phyloP scores from a whole-genome alignment of 1,140 invertebrate species.

The Zophobas atratus region DNA sequence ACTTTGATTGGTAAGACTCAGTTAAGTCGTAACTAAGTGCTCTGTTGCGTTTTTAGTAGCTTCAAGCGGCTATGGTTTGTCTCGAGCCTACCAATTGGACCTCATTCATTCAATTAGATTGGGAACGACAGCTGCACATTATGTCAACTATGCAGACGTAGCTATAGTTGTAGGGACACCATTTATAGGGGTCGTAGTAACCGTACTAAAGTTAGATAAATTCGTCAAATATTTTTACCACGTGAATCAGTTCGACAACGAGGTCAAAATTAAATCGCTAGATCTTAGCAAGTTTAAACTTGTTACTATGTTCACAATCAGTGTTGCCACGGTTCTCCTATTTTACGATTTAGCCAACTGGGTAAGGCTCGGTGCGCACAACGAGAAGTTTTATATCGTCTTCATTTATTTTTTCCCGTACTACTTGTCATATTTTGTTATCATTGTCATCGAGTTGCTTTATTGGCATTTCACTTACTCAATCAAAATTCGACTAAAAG shows the following conservation, averaged over 20 bases:
- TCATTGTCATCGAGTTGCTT: slow-evolving; percentile 3
- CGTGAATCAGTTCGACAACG: neutral
- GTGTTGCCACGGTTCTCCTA: neutral
- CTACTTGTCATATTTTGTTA: slow-evolving; percentile 22
- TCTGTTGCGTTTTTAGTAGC: neutral
- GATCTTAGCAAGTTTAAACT: neutral
- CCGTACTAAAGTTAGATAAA: neutral
- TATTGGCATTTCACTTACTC: slow-evolving; percentile 21
- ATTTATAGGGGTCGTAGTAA: neutral
- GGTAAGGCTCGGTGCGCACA: neutral
- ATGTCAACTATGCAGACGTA: slow-evolving; percentile 4
- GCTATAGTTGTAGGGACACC: neutral
- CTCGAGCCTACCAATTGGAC: slow-evolving; percentile 6
- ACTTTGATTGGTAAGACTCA: neutral
- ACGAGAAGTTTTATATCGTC: neutral
- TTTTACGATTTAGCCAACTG: slow-evolving; percentile 8
- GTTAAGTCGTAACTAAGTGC: neutral
- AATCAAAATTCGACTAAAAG: slow-evolving; percentile 9
- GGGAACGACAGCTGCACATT: neutral
- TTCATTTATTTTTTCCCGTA: slow-evolving; percentile 1
- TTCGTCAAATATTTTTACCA: neutral
- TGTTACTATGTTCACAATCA: neutral
- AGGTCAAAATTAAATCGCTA: neutral
- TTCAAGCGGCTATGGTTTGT: slow-evolving; percentile 1
- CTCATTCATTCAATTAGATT: slow-evolving; percentile 5